These are phyloP conservation scores for Campopleginae sp. DNA, from an alignment of 2,888 invertebrate genomes.

Conservation along the genomic window DNA sequence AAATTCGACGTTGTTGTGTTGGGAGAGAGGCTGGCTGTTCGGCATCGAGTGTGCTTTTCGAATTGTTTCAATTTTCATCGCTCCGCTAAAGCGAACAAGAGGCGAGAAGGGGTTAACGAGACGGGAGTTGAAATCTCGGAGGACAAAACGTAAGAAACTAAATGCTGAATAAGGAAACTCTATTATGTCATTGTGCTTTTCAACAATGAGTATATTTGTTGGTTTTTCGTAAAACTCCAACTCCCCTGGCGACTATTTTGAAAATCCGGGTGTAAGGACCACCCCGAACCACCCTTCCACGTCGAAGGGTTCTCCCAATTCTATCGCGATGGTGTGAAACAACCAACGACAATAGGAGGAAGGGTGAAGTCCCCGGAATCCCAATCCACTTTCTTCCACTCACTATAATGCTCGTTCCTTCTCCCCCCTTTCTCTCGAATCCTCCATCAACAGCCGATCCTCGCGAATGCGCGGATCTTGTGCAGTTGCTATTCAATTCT, in stretches of 20 bases:
- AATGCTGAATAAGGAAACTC: slow-evolving; percentile 29
- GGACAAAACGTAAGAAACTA: slow-evolving; percentile 14
- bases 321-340: slow-evolving; percentile 8
- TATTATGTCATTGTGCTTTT: slow-evolving; percentile 35
- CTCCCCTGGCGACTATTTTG: not conserved
- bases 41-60: slow-evolving; percentile 5
- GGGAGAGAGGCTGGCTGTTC: slow-evolving; percentile 1
- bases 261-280: not conserved
- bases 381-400: not conserved
- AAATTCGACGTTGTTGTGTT: slow-evolving; percentile 18
- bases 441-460: not conserved
- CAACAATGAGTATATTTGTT: slow-evolving; percentile 58
- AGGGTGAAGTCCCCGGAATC: not conserved
- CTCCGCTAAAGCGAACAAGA: not conserved
- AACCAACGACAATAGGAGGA: not conserved
- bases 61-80: slow-evolving; percentile 16
- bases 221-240: slow-evolving; percentile 42
- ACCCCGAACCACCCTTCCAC: not conserved
- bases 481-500: slow-evolving; percentile 44
- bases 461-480: slow-evolving; percentile 10
- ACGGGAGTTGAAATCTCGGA: not conserved
- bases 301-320: not conserved
- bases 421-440: not conserved
- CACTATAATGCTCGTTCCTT: not conserved
- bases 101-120: not conserved